These are phyloP conservation scores for Pelosia muscerda DNA, from an alignment of 2,888 invertebrate species.

Conservation along the genomic window DNA sequence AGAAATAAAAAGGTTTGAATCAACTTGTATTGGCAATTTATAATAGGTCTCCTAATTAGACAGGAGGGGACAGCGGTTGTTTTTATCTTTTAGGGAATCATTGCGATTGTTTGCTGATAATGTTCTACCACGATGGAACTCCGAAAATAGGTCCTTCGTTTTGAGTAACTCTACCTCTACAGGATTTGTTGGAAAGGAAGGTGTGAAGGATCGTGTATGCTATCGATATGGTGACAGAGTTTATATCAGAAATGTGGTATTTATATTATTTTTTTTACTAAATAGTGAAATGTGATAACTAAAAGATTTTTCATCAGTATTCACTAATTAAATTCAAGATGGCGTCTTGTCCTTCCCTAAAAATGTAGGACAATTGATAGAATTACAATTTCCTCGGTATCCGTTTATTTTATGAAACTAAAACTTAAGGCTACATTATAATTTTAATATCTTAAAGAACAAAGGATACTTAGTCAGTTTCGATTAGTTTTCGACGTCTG, in stretches of 20 bases:
- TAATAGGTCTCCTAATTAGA: not conserved
- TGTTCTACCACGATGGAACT: too few relatives aligned
- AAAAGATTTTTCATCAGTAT: too few relatives aligned
- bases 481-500: conserved; percentile 77
- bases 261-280: too few relatives aligned
- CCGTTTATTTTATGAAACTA: conserved; percentile 36
- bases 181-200: too few relatives aligned
- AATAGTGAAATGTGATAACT: too few relatives aligned
- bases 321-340: too few relatives aligned
- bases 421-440: conserved; percentile 48
- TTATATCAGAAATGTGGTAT: too few relatives aligned
- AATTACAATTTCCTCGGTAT: not conserved
- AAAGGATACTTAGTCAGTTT: conserved; percentile 63
- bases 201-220: too few relatives aligned
- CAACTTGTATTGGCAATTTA: not conserved
- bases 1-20: not conserved
- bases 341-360: not conserved
- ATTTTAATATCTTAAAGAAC: conserved; percentile 60
- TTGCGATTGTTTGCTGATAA: too few relatives aligned
- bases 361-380: not conserved
- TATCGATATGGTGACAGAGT: too few relatives aligned
- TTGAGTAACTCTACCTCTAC: too few relatives aligned
- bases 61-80: not conserved
- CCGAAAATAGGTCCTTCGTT: too few relatives aligned
- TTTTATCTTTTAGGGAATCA: not conserved